A percentile compares a stretch with the other conserved stretches of the same genome.
Evolutionary conservation across 2,888 invertebrate genomes (phyloP).

Genomic region (Lepetodrilus schrolli): DNA sequence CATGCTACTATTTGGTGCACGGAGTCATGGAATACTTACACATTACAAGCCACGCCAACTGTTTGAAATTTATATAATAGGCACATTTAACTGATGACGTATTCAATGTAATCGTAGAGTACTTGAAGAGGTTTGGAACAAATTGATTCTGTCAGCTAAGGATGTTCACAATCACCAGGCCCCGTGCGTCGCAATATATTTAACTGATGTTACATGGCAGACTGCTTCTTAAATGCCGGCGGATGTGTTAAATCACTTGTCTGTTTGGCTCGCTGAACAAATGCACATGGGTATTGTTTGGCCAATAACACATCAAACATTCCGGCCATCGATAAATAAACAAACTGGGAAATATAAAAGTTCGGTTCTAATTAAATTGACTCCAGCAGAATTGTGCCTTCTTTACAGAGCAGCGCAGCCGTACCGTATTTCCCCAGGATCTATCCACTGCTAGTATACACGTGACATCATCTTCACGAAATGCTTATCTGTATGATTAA

Average conservation of each 20-base stretch:
- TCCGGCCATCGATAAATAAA: not conserved
- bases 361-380: not conserved
- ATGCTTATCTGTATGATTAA: too few relatives aligned
- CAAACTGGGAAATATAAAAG: not conserved
- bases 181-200: not conserved
- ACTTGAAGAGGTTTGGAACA: too few relatives aligned
- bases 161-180: not conserved
- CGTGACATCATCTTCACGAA: not conserved
- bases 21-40: too few relatives aligned
- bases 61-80: too few relatives aligned
- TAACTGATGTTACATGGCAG: constrained; percentile 5
- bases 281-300: constrained; percentile 7
- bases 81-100: too few relatives aligned
- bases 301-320: not conserved
- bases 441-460: too few relatives aligned
- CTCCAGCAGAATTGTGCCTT: not conserved
- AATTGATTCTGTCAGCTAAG: constrained; percentile 4
- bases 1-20: too few relatives aligned
- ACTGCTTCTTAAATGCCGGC: not conserved
- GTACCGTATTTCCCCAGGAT: too few relatives aligned
- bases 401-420: too few relatives aligned
- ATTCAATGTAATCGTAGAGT: too few relatives aligned
- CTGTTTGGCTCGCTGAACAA: not conserved
- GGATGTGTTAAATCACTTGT: not conserved
- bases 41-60: too few relatives aligned